Base-by-base conservation (phyloP, 2,797 vertebrate genomes). In the Myotis planiceps region DNA sequence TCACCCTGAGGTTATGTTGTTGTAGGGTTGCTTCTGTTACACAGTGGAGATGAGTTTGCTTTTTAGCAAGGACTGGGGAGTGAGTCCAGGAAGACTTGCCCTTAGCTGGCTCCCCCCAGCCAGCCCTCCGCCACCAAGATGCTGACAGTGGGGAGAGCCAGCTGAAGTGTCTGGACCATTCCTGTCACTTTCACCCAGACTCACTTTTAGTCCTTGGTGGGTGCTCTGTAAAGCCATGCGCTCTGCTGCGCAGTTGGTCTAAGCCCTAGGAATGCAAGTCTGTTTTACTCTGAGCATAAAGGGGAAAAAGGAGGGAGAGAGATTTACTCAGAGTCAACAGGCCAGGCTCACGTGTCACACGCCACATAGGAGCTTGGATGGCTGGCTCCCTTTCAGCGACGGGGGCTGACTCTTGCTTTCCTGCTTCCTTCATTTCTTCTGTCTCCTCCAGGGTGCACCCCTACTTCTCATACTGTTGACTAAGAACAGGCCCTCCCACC, bases 381-480 rank as follows among this genome's bases (percentile, higher is more conserved):
- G 80, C 55, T 76, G 71, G 86, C 75, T 84, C 96, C 95, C 92
- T 94, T 84, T 93, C 34, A 55, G 39, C 65, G 39, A 12, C 29
- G 89, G 87, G 91, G 81, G 94, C 96, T 94, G 92, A 94, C 94
- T 94, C 96, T 93, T 94, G 93, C 94, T 97, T 96, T 97, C 97
- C 96, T 93, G 92, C 96, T 95, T 95, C 95, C 97, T 96, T 96
- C 97, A 96, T 94, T 71, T 97, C 96, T 97, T 92, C 96, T 95
- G 90, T 97, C 93, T 97, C 90, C 95, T 97, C 96, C 96, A 97
- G 97, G 95, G 93, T 74, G 74, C 90, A 93, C 93, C 95, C 97
- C 88, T 92, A 13, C 95, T 92, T 92, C 93, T 97, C 97, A 96
- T 94, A 82, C 94, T 95, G 96, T 94, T 97, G 96, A 92, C 76